Evolutionary conservation across 2,888 invertebrate species (phyloP).

Genomic region (Volucella inanis): DNA sequence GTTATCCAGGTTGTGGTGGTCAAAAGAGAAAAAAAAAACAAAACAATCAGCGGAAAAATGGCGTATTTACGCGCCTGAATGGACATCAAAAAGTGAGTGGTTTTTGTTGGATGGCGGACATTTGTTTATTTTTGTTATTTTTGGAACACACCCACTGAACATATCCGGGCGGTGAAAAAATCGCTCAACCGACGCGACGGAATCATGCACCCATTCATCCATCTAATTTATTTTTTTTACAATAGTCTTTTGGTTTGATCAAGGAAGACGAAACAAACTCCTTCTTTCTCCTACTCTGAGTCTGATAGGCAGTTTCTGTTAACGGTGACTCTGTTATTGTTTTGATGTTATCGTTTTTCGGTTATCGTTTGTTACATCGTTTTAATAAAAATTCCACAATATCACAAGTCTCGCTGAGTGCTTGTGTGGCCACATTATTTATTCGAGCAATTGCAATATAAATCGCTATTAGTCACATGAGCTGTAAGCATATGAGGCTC

Average conservation of each 20-base stretch:
- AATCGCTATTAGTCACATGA: slow-evolving; percentile 73
- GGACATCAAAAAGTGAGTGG: slow-evolving; percentile 57
- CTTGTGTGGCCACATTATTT: slow-evolving; percentile 64
- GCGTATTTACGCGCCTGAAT: slow-evolving; percentile 55
- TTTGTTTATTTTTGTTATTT: slow-evolving; percentile 20
- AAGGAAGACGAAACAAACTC: slow-evolving; percentile 13
- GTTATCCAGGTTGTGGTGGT: slow-evolving; percentile 47
- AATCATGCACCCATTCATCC: slow-evolving; percentile 59
- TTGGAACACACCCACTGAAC: slow-evolving; percentile 54
- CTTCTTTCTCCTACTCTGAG: neutral
- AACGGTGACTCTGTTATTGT: slow-evolving; percentile 52
- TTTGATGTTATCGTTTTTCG: slow-evolving; percentile 67
- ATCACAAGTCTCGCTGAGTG: slow-evolving; percentile 22
- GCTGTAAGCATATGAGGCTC: slow-evolving; percentile 62
- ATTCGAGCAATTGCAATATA: slow-evolving; percentile 73
- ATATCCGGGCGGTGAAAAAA: slow-evolving; percentile 59
- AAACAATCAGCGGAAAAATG: slow-evolving; percentile 10
- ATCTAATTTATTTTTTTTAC: slow-evolving; percentile 64
- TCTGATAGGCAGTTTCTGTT: neutral
- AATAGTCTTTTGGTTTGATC: neutral
- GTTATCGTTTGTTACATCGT: slow-evolving; percentile 70
- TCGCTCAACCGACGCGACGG: slow-evolving; percentile 68
- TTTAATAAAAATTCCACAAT: slow-evolving; percentile 74
- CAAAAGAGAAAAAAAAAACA: slow-evolving; percentile 17
- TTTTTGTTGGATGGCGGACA: neutral